Percentiles rank a stretch among this genome's conserved stretches.
Conservation (phyloP, 2,113 vertebrate species). For the Dipodomys stephensi region DNA sequence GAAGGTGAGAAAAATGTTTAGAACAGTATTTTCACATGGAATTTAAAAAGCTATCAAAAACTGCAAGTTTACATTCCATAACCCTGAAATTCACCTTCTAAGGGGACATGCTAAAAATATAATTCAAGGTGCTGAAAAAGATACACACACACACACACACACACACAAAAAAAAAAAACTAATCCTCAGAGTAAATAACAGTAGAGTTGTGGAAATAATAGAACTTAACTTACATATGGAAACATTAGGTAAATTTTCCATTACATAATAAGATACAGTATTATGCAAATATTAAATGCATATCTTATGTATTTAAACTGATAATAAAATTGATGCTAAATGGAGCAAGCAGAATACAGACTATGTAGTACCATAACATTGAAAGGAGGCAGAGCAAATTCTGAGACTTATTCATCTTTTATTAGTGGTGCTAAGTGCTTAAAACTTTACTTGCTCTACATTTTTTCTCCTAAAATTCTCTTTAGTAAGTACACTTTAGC, state of each 20-base stretch:
- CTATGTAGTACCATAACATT: not conserved
- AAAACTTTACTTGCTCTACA: slow-evolving; percentile 11
- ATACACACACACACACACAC: too few relatives aligned
- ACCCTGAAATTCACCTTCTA: not conserved
- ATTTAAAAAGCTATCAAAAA: not conserved
- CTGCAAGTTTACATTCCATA: not conserved
- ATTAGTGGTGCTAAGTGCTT: not conserved
- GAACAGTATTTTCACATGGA: not conserved
- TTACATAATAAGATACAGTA: not conserved
- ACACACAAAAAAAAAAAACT: not conserved
- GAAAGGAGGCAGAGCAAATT: not conserved
- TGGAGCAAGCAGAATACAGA: slow-evolving; percentile 8
- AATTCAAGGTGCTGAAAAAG: not conserved
- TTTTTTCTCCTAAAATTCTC: slow-evolving; percentile 34
- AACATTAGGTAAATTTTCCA: not conserved
- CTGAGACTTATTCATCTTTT: not conserved
- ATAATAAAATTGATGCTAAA: not conserved
- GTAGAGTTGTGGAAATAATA: not conserved
- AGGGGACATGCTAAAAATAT: slow-evolving; percentile 5
- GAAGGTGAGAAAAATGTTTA: not conserved
- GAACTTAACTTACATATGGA: not conserved
- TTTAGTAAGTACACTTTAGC: not conserved
- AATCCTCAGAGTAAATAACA: not conserved
- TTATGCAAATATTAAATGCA: not conserved
- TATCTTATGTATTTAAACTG: slow-evolving; percentile 19